Percentiles rank a stretch among this genome's conserved stretches.
These are phyloP conservation scores for Ondatra zibethicus DNA, from an alignment of 2,113 vertebrate genomes.

Conservation along the genomic window DNA sequence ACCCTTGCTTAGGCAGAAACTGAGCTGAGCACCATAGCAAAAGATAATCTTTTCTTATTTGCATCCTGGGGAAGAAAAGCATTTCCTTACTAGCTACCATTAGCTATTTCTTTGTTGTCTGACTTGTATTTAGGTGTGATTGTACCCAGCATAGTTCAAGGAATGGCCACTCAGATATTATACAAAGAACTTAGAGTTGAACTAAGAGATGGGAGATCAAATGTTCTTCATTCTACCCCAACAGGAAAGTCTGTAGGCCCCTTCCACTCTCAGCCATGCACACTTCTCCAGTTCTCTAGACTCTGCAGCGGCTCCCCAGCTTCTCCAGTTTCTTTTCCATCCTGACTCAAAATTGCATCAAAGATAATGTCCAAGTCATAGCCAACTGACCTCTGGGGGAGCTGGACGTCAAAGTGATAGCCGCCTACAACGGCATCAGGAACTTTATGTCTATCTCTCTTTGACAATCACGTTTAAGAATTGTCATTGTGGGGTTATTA, in stretches of 20 bases:
- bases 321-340: not conserved
- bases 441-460: slow-evolving; percentile 23
- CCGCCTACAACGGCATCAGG: not conserved
- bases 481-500: slow-evolving; percentile 18
- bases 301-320: not conserved
- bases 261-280: not conserved
- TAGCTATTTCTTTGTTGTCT: not conserved
- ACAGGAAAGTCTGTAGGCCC: not conserved
- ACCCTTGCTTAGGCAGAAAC: not conserved
- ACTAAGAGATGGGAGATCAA: not conserved
- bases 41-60: not conserved
- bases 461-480: slow-evolving; percentile 42
- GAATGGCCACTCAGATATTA: not conserved
- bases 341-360: not conserved
- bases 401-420: slow-evolving; percentile 12
- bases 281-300: not conserved
- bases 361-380: not conserved
- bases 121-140: not conserved
- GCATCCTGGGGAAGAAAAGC: not conserved
- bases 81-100: not conserved
- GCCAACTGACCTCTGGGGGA: slow-evolving; percentile 11
- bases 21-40: not conserved
- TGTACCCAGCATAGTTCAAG: not conserved
- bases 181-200: not conserved
- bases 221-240: not conserved